These are phyloP conservation scores for Melipona beecheii DNA, from an alignment of 2,888 invertebrate genomes.

Conservation along the genomic window DNA sequence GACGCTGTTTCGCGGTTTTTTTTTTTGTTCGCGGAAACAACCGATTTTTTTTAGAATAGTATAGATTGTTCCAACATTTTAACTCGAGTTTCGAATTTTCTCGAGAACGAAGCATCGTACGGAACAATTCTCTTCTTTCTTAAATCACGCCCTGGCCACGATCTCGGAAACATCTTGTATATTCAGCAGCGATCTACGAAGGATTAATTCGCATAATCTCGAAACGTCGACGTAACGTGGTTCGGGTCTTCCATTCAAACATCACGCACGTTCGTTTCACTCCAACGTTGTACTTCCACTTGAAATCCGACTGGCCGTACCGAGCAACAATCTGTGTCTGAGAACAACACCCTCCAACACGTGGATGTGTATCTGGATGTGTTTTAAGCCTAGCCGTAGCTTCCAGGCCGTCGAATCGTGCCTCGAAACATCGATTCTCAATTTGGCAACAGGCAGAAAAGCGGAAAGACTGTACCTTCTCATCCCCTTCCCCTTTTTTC, in stretches of 20 bases:
- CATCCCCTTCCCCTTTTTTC: constrained; percentile 9
- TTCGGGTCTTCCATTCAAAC: too few relatives aligned
- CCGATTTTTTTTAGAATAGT: too few relatives aligned
- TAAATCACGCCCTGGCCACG: too few relatives aligned
- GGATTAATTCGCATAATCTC: too few relatives aligned
- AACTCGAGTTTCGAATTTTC: neutral
- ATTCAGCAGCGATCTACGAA: too few relatives aligned
- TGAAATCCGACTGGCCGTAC: neutral
- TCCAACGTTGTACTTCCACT: neutral
- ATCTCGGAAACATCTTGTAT: too few relatives aligned
- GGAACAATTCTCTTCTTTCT: too few relatives aligned
- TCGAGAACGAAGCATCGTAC: too few relatives aligned
- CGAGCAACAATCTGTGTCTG: neutral
- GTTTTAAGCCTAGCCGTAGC: constrained; percentile 18
- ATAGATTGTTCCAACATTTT: too few relatives aligned
- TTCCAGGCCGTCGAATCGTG: constrained; percentile 53
- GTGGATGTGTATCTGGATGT: neutral
- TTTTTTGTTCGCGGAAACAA: neutral
- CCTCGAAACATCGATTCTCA: constrained; percentile 70
- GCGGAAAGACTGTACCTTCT: constrained; percentile 52
- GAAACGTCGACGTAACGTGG: too few relatives aligned
- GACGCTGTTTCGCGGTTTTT: neutral
- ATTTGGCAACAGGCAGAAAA: constrained; percentile 67
- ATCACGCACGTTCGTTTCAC: too few relatives aligned
- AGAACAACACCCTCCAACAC: neutral